These are phyloP conservation scores for Florisuga fusca DNA, from an alignment of 2,797 vertebrate genomes.

Conservation along the genomic window DNA sequence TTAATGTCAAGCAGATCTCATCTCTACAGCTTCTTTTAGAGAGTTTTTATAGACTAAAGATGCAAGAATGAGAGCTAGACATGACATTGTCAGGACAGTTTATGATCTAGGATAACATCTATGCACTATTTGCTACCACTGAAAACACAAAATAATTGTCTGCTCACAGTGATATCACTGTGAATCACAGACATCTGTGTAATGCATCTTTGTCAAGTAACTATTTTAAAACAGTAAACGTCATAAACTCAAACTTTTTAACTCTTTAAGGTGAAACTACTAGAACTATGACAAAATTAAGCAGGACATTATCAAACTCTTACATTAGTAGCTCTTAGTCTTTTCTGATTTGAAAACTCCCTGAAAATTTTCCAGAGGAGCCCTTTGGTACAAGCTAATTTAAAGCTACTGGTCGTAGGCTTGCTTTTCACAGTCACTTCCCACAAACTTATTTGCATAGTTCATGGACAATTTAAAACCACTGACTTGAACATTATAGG, in stretches of 20 bases:
- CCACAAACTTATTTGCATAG: conserved; percentile 46
- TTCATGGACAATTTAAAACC: conserved; percentile 19
- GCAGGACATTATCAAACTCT: neutral
- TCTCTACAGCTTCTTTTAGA: neutral
- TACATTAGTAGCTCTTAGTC: neutral
- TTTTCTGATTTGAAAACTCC: neutral
- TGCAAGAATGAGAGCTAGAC: neutral
- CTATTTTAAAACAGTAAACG: neutral
- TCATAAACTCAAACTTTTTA: neutral
- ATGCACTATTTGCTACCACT: neutral
- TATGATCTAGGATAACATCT: neutral
- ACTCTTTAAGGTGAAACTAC: neutral
- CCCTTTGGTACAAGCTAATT: neutral
- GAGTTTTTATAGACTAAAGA: neutral
- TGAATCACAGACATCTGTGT: neutral
- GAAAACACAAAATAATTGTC: neutral
- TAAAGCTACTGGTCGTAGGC: neutral
- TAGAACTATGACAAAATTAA: neutral
- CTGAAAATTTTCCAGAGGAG: conserved; percentile 19
- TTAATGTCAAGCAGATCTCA: neutral
- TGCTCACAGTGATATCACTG: neutral
- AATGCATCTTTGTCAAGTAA: neutral
- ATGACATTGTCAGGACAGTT: neutral
- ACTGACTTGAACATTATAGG: neutral
- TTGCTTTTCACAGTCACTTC: conserved; percentile 13